Conservation (phyloP, 2,113 vertebrate genomes). For the Pseudois nayaur region DNA sequence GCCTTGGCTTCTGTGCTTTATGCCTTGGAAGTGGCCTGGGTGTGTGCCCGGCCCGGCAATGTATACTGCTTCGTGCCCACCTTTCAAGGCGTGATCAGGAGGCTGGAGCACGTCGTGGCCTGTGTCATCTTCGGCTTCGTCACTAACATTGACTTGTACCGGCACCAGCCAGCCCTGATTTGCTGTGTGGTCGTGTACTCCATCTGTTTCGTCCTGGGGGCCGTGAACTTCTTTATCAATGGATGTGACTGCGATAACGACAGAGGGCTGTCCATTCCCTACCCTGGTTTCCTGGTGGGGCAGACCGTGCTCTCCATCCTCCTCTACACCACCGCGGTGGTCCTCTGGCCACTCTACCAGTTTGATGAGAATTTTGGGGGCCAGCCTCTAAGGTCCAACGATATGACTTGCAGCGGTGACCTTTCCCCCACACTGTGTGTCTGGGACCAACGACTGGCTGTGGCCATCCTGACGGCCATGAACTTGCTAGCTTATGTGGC, state of each 20-base stretch:
- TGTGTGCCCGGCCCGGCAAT: accelerated
- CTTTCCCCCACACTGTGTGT: accelerated
- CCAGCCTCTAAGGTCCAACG: not conserved
- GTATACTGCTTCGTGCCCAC: accelerated
- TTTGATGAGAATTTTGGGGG: not conserved
- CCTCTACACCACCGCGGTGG: not conserved
- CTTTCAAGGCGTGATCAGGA: not conserved
- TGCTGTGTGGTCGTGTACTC: not conserved
- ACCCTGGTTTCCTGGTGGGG: not conserved
- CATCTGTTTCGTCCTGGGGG: not conserved
- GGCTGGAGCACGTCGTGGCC: not conserved
- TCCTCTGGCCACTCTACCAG: not conserved
- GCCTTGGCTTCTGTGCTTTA: not conserved
- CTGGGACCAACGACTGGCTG: not conserved
- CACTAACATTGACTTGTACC: not conserved
- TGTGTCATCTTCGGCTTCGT: not conserved
- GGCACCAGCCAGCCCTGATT: not conserved
- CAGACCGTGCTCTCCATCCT: not conserved
- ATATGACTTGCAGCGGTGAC: accelerated
- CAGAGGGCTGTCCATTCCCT: not conserved
- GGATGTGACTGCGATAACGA: accelerated
- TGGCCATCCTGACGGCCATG: not conserved
- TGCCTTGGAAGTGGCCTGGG: not conserved
- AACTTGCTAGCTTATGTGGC: not conserved
- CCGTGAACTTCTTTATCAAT: accelerated